These are phyloP conservation scores for Enteromius mattozi DNA, from an alignment of 2,797 vertebrate genomes.

Conservation along the genomic window DNA sequence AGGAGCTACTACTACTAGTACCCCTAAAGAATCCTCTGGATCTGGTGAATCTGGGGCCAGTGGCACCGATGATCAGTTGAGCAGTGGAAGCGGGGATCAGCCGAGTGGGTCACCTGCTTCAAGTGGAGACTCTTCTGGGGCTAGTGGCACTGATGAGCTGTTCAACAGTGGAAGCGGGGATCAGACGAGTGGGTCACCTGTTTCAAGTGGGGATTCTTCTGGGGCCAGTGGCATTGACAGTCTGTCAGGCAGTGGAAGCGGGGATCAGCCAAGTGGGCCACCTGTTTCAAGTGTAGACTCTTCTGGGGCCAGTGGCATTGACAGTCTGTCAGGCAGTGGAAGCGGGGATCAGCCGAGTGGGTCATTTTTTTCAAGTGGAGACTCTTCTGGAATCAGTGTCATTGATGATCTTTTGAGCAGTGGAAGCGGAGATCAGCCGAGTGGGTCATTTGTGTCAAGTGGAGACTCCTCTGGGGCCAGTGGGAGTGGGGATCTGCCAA, in stretches of 20 bases:
- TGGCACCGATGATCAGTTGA: constrained; percentile 28
- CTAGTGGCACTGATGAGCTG: constrained; percentile 6
- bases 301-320: constrained; percentile 39
- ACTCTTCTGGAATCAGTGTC: constrained; percentile 25
- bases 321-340: background rate
- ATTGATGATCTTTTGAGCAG: constrained; percentile 29
- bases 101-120: constrained; percentile 3
- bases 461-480: constrained; percentile 38
- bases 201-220: constrained; percentile 16
- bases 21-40: constrained; percentile 62
- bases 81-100: constrained; percentile 34
- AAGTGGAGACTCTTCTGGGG: constrained; percentile 34
- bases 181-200: background rate
- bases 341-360: constrained; percentile 18
- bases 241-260: constrained; percentile 23
- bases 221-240: constrained; percentile 26
- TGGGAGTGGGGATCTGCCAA: constrained; percentile 30
- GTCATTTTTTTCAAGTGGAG: background rate
- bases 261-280: background rate
- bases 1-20: constrained; percentile 72
- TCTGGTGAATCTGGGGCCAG: constrained; percentile 38
- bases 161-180: constrained; percentile 31
- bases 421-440: constrained; percentile 31
- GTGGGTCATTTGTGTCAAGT: constrained; percentile 11
- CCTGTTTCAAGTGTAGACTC: background rate